Evolutionary conservation across 2,888 invertebrate species (phyloP).

Genomic region (Pseudoips prasinana): DNA sequence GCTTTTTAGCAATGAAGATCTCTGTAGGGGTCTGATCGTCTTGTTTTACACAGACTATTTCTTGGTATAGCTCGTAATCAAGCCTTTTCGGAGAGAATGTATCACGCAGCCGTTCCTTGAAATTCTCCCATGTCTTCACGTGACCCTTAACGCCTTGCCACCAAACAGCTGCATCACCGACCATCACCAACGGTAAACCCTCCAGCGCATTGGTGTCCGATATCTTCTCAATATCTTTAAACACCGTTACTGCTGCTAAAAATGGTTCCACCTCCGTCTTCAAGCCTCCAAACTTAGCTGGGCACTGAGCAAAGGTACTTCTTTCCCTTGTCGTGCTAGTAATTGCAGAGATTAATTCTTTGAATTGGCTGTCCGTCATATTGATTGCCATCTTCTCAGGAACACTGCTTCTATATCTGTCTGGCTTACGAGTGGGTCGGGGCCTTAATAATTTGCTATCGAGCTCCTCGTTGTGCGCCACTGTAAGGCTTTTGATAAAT

Average conservation of each 20-base stretch:
- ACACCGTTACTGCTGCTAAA: slow-evolving; percentile 6
- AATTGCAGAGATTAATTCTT: slow-evolving; percentile 2
- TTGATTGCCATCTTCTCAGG: slow-evolving; percentile 4
- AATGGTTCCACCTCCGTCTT: slow-evolving; percentile 6
- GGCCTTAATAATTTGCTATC: slow-evolving; percentile 7
- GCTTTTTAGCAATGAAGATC: slow-evolving; percentile 9
- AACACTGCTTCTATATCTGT: not conserved
- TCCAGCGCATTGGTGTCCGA: slow-evolving; percentile 2
- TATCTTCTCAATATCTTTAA: slow-evolving; percentile 4
- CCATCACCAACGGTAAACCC: slow-evolving; percentile 4
- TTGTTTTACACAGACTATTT: slow-evolving; percentile 8
- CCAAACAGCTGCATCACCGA: slow-evolving; percentile 6
- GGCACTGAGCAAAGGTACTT: slow-evolving; percentile 7
- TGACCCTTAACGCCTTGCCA: slow-evolving; percentile 9
- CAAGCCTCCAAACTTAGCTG: slow-evolving; percentile 4
- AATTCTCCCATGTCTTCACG: slow-evolving; percentile 7
- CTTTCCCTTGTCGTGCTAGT: slow-evolving; percentile 1
- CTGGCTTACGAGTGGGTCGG: slow-evolving; percentile 11
- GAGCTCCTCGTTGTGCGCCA: slow-evolving; percentile 8
- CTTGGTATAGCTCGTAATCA: slow-evolving; percentile 13
- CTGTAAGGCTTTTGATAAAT: not conserved
- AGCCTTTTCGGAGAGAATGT: slow-evolving; percentile 13
- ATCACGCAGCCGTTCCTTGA: slow-evolving; percentile 10
- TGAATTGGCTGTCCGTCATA: slow-evolving; percentile 4
- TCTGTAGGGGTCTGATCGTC: slow-evolving; percentile 8